Percentiles rank a stretch among this genome's conserved stretches.
Conservation (phyloP, 2,888 invertebrate species). For the Noctua janthe region DNA sequence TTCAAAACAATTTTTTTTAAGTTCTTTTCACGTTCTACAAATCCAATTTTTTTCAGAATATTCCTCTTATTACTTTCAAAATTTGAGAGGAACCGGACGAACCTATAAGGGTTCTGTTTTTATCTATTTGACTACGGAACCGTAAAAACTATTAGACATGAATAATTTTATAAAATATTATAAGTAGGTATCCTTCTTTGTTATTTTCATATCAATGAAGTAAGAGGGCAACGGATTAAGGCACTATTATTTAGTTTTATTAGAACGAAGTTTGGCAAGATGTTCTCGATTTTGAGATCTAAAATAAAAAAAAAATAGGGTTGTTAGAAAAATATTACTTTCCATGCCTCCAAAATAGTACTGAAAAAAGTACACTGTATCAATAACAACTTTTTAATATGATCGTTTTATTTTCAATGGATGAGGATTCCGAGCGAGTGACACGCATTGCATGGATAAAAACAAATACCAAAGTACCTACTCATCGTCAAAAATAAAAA, state of each 20-base stretch:
- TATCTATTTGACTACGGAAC: neutral
- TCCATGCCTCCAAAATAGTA: neutral
- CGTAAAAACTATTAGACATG: neutral
- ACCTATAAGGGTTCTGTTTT: too few relatives aligned
- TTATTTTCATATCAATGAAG: too few relatives aligned
- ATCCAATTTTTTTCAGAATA: too few relatives aligned
- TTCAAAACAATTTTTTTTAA: too few relatives aligned
- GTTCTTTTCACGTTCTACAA: too few relatives aligned
- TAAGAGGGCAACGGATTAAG: neutral
- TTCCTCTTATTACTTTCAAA: too few relatives aligned
- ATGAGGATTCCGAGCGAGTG: slow-evolving; percentile 14
- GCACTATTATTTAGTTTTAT: neutral
- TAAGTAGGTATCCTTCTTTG: too few relatives aligned
- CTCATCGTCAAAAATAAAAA: slow-evolving; percentile 7
- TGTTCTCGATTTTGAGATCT: neutral
- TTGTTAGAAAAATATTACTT: neutral
- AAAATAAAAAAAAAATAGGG: neutral
- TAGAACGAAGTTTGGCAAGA: neutral
- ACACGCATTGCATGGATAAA: slow-evolving; percentile 16
- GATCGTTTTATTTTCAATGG: neutral
- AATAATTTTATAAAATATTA: too few relatives aligned
- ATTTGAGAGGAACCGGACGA: too few relatives aligned
- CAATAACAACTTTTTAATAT: neutral
- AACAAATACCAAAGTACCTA: slow-evolving; percentile 18
- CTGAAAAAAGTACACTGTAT: neutral